A percentile compares a stretch with the other conserved stretches of the same genome.
Evolutionary conservation across 1,140 invertebrate species (phyloP).

Genomic region (Ceratina japonica): DNA sequence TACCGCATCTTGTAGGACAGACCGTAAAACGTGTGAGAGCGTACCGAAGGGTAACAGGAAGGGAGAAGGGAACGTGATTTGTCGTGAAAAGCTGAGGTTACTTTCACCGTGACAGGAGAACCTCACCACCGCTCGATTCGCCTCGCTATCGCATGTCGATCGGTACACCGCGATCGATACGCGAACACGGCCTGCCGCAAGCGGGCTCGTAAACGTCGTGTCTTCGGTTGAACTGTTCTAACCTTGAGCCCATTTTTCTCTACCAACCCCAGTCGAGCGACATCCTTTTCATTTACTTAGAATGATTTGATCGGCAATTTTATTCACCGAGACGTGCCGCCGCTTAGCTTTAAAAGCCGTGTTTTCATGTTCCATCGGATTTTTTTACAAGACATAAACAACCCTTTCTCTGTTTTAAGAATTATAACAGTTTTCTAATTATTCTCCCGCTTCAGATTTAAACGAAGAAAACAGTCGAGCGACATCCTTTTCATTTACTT

Average conservation of each 20-base stretch:
- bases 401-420: too few species aligned
- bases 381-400: too few species aligned
- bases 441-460: too few species aligned
- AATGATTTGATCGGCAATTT: background rate
- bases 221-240: slow-evolving; percentile 5
- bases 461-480: too few species aligned
- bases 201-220: slow-evolving; percentile 1
- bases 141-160: slow-evolving; percentile 42
- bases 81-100: slow-evolving; percentile 28
- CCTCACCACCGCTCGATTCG: slow-evolving; percentile 43
- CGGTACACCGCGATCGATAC: slow-evolving; percentile 25
- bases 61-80: slow-evolving; percentile 30
- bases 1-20: too few species aligned
- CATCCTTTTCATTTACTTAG: slow-evolving; percentile 32
- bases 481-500: too few species aligned
- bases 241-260: slow-evolving; percentile 41
- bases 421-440: too few species aligned
- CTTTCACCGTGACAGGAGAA: slow-evolving; percentile 34
- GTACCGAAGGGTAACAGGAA: background rate
- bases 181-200: background rate
- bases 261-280: background rate
- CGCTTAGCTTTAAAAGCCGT: too few species aligned
- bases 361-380: too few species aligned
- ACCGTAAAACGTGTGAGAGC: too few species aligned
- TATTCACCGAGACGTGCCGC: background rate